Evolutionary conservation across 2,797 vertebrate species (phyloP).

Genomic region (Chaenodraco wilsoni): DNA sequence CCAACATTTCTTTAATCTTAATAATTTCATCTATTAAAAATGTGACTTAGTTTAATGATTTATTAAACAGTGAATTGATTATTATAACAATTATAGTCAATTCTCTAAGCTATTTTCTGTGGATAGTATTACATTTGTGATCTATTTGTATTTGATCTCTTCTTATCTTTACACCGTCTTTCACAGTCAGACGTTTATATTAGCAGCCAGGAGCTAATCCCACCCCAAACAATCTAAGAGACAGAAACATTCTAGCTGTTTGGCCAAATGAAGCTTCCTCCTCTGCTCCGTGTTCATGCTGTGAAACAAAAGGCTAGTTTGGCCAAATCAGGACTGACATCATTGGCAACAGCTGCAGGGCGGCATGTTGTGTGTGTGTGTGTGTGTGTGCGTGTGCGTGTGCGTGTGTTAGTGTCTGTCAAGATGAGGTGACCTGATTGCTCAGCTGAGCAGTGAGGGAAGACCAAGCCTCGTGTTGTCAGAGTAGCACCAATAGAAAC

Average conservation of each 20-base stretch:
- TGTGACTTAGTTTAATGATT: neutral
- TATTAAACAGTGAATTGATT: neutral
- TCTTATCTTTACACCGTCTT: neutral
- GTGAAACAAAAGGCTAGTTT: slow-evolving; percentile 80
- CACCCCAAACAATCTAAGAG: slow-evolving; percentile 52
- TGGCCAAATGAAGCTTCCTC: slow-evolving; percentile 62
- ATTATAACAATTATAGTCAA: neutral
- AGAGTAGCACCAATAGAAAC: slow-evolving; percentile 57
- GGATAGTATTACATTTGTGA: too few relatives aligned
- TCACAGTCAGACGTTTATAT: slow-evolving; percentile 16
- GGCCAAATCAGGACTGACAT: slow-evolving; percentile 83
- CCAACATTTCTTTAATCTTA: neutral
- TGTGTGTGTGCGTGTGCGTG: slow-evolving; percentile 64
- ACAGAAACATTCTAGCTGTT: slow-evolving; percentile 37
- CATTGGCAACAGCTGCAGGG: slow-evolving; percentile 83
- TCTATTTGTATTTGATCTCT: too few relatives aligned
- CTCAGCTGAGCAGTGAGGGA: slow-evolving; percentile 86
- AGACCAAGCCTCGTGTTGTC: slow-evolving; percentile 78
- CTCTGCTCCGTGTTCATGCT: slow-evolving; percentile 67
- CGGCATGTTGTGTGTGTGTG: slow-evolving; percentile 65
- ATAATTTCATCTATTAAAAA: neutral
- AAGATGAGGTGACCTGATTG: slow-evolving; percentile 87
- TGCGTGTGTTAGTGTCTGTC: slow-evolving; percentile 71
- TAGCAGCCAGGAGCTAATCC: slow-evolving; percentile 51
- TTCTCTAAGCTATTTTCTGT: neutral